Evolutionary conservation across 2,888 invertebrate species (phyloP).

Genomic region (Drosophila cyrtoloma): DNA sequence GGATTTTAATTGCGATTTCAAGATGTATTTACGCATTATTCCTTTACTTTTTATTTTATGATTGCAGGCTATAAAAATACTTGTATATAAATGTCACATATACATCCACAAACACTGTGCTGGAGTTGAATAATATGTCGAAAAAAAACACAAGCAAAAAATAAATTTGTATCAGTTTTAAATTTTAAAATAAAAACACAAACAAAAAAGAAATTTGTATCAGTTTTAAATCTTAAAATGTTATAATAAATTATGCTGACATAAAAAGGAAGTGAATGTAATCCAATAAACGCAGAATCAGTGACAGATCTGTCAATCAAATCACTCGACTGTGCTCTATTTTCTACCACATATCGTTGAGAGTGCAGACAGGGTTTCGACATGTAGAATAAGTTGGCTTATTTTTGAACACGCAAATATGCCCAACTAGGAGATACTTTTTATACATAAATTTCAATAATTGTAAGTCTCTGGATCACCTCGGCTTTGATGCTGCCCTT

Average conservation of each 20-base stretch:
- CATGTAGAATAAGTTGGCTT: not conserved
- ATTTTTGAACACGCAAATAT: not conserved
- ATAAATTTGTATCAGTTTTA: not conserved
- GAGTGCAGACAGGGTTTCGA: not conserved
- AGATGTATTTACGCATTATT: not conserved
- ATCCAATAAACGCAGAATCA: not conserved
- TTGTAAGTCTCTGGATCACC: not conserved
- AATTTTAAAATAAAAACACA: conserved; percentile 5
- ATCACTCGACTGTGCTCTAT: not conserved
- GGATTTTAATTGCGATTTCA: too few species aligned
- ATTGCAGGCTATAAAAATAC: conserved; percentile 5
- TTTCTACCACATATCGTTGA: not conserved
- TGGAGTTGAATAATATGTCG: not conserved
- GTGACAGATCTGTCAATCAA: conserved; percentile 8
- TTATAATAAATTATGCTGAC: not conserved
- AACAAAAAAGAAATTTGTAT: not conserved
- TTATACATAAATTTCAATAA: not conserved
- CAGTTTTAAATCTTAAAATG: conserved; percentile 10
- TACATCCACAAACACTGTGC: conserved; percentile 3
- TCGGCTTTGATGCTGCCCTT: not conserved
- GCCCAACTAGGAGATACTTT: not conserved
- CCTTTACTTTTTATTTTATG: not conserved
- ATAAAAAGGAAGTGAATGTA: not conserved
- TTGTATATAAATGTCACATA: not conserved
- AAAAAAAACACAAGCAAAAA: not conserved